Conservation (phyloP, 1,140 invertebrate species). For the Drosophila cardini region DNA sequence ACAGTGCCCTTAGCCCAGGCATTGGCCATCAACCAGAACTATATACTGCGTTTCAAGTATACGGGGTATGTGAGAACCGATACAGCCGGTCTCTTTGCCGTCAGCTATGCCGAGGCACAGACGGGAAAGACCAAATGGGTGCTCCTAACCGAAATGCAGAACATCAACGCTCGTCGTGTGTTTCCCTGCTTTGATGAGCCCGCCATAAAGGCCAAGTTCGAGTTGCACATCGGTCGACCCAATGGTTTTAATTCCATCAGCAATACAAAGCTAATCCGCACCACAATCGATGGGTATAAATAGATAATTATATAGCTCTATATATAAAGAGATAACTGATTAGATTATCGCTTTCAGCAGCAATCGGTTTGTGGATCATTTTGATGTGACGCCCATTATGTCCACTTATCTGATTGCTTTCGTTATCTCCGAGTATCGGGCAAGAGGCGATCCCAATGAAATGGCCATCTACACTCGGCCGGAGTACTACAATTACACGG, state of each 20-base stretch:
- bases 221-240: conserved; percentile 87
- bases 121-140: conserved; percentile 85
- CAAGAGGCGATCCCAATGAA: conserved; percentile 52
- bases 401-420: conserved; percentile 91
- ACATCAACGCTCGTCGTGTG: conserved; percentile 91
- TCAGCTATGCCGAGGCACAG: conserved; percentile 84
- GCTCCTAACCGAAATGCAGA: conserved; percentile 91
- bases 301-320: background rate
- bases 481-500: conserved; percentile 86
- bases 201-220: conserved; percentile 92
- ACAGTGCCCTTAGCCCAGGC: conserved; percentile 22
- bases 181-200: conserved; percentile 97
- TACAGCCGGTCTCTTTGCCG: conserved; percentile 86
- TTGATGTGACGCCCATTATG: conserved; percentile 88
- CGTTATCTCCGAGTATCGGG: conserved; percentile 89
- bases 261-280: conserved; percentile 80
- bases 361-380: conserved; percentile 47
- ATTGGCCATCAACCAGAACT: conserved; percentile 19
- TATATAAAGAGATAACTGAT: background rate
- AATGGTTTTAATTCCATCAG: conserved; percentile 85
- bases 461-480: conserved; percentile 88
- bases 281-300: conserved; percentile 30
- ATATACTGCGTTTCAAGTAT: conserved; percentile 74
- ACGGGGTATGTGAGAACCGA: conserved; percentile 82
- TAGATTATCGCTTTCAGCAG: conserved; percentile 18